A percentile compares a stretch with the other conserved stretches of the same genome.
These are phyloP conservation scores for Semaprochilodus insignis DNA, from an alignment of 2,797 vertebrate genomes.

Conservation along the genomic window DNA sequence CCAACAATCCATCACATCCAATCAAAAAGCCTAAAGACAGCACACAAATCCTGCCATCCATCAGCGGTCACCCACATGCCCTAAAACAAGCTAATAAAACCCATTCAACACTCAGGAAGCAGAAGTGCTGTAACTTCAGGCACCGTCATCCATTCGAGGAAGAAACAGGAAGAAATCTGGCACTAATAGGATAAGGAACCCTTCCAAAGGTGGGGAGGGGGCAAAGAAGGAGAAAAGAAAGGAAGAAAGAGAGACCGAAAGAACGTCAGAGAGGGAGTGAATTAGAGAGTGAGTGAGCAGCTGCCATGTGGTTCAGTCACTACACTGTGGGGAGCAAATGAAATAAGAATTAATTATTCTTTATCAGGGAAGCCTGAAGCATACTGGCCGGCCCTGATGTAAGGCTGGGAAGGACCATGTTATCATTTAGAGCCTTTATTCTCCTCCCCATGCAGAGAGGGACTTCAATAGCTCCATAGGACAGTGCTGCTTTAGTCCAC, in stretches of 20 bases:
- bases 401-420: slow-evolving; percentile 64
- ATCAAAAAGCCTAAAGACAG: slow-evolving; percentile 33
- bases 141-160: neutral
- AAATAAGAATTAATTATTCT: slow-evolving; percentile 78
- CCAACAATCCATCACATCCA: slow-evolving; percentile 47
- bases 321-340: slow-evolving; percentile 63
- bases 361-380: slow-evolving; percentile 74
- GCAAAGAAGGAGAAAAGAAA: neutral
- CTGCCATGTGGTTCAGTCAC: slow-evolving; percentile 25
- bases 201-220: neutral
- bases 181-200: neutral
- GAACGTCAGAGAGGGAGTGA: neutral
- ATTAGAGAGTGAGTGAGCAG: neutral
- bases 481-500: neutral
- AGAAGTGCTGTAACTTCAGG: slow-evolving; percentile 19
- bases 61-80: neutral
- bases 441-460: slow-evolving; percentile 27
- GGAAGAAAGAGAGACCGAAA: neutral
- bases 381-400: slow-evolving; percentile 63
- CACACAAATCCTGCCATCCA: slow-evolving; percentile 14
- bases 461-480: slow-evolving; percentile 3
- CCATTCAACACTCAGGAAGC: slow-evolving; percentile 16
- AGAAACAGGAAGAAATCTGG: neutral
- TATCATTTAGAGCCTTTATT: slow-evolving; percentile 65
- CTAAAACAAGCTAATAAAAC: slow-evolving; percentile 12